Evolutionary conservation across 2,888 invertebrate species (phyloP).

Genomic region (Eupithecia tripunctaria): DNA sequence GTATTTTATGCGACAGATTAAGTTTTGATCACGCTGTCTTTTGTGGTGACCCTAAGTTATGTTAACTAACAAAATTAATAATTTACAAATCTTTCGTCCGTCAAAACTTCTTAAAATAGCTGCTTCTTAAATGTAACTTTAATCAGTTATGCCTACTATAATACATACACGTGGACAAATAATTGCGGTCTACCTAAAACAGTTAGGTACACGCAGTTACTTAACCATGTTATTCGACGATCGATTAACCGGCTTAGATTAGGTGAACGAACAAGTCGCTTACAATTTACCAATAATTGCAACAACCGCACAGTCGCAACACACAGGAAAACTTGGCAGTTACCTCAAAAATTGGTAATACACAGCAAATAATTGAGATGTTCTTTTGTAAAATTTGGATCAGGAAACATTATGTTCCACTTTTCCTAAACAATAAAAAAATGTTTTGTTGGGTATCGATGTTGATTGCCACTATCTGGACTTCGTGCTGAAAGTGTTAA

Average conservation of each 20-base stretch:
- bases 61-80: neutral
- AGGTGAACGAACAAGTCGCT: conserved; percentile 7
- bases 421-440: neutral
- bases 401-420: neutral
- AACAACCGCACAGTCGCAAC: conserved; percentile 11
- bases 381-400: neutral
- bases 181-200: conserved; percentile 19
- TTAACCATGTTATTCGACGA: conserved; percentile 22
- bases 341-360: neutral
- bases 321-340: neutral
- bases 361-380: conserved; percentile 2
- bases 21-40: neutral
- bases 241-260: conserved; percentile 22
- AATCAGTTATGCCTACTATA: conserved; percentile 1
- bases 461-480: neutral
- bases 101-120: neutral
- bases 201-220: conserved; percentile 13
- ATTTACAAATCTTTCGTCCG: neutral
- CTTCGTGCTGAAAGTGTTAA: neutral
- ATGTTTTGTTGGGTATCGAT: neutral
- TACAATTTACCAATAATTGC: conserved; percentile 14
- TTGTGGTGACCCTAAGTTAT: neutral
- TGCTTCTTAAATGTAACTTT: neutral
- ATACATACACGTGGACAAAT: conserved; percentile 18
- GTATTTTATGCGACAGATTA: neutral